phyloP scores from a whole-genome alignment of 2,797 vertebrate species.

The Chromis chromis region DNA sequence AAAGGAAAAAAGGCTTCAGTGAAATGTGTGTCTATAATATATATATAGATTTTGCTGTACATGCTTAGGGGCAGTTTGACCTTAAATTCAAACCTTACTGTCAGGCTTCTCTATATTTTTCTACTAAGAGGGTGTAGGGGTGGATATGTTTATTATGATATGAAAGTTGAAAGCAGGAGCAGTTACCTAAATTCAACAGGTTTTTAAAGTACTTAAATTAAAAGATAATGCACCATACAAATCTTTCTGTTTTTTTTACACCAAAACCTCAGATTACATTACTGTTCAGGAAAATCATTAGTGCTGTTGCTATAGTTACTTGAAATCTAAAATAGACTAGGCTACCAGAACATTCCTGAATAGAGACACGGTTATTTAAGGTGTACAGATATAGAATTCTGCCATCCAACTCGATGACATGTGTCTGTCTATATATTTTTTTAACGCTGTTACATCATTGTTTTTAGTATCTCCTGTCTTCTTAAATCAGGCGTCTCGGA shows the following conservation, averaged over 20 bases:
- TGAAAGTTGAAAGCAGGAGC: background rate
- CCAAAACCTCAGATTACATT: background rate
- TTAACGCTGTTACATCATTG: background rate
- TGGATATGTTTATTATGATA: too few relatives aligned
- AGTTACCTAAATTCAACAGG: background rate
- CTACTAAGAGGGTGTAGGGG: background rate
- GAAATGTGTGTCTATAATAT: background rate
- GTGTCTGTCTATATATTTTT: background rate
- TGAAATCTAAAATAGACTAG: constrained; percentile 25
- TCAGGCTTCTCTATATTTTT: background rate
- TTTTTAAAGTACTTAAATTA: background rate
- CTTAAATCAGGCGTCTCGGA: constrained; percentile 5
- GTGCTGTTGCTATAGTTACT: constrained; percentile 58
- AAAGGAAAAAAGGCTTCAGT: background rate
- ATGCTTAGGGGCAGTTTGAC: background rate
- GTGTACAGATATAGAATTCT: background rate
- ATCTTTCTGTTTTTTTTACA: background rate
- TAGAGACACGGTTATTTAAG: background rate
- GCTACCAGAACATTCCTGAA: background rate
- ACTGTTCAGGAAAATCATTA: constrained; percentile 5
- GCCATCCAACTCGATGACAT: background rate
- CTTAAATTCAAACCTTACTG: background rate
- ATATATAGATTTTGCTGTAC: background rate
- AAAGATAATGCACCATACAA: background rate
- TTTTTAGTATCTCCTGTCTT: background rate